A percentile compares a stretch with the other conserved stretches of the same genome.
Evolutionary conservation across 2,888 invertebrate species (phyloP).

Genomic region (Sturmia bella): DNA sequence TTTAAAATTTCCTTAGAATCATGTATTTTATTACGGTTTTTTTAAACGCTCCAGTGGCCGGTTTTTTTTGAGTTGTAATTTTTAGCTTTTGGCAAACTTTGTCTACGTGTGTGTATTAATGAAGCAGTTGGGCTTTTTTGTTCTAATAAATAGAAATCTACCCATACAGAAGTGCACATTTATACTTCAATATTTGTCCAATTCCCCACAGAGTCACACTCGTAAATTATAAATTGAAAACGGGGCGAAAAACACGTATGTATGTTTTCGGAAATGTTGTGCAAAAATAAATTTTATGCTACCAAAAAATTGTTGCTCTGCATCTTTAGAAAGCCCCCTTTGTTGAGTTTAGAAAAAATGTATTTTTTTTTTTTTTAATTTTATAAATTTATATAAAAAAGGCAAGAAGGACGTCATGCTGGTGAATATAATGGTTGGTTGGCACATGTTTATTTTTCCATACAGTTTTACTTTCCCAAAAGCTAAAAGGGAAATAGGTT

Average conservation of each 20-base stretch:
- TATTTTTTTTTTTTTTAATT: constrained; percentile 14
- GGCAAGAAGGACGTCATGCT: constrained; percentile 63
- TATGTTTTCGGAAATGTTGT: constrained; percentile 33
- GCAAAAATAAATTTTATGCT: constrained; percentile 43
- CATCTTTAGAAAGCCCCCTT: constrained; percentile 32
- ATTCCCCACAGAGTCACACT: constrained; percentile 66
- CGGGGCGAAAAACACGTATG: constrained; percentile 30
- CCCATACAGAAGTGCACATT: constrained; percentile 6
- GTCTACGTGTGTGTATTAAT: constrained; percentile 46
- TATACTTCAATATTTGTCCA: constrained; percentile 52
- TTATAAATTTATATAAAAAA: constrained; percentile 27
- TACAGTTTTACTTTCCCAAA: neutral
- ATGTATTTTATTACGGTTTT: too few relatives aligned
- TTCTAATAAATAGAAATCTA: constrained; percentile 8
- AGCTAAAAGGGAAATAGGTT: constrained; percentile 55
- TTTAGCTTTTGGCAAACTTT: constrained; percentile 52
- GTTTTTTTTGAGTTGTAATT: constrained; percentile 36
- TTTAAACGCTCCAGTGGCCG: constrained; percentile 34
- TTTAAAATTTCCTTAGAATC: too few relatives aligned
- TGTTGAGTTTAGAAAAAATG: constrained; percentile 18
- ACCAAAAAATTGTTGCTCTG: constrained; percentile 34
- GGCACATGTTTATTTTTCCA: neutral
- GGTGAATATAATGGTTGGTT: constrained; percentile 21
- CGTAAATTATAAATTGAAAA: constrained; percentile 69
- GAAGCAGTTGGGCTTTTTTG: constrained; percentile 54